Percentiles rank a stretch among this genome's conserved stretches.
Evolutionary conservation across 2,888 invertebrate genomes (phyloP).

Genomic region (Patella depressa): DNA sequence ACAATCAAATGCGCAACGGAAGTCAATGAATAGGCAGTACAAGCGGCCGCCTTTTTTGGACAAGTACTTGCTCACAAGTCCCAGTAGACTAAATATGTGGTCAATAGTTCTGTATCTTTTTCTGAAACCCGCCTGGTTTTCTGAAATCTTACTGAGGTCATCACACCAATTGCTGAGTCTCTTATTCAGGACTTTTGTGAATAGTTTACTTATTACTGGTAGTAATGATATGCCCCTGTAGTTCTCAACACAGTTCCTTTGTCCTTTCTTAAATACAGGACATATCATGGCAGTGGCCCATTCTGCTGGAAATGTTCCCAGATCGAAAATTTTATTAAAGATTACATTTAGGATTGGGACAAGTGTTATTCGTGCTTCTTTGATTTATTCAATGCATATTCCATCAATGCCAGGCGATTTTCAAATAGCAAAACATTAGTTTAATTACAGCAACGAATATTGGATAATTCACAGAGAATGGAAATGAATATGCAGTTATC

Average conservation of each 20-base stretch:
- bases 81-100: slow-evolving; percentile 6
- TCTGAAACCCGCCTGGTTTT: not conserved
- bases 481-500: no score
- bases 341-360: not conserved
- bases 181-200: no score
- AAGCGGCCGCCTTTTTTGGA: slow-evolving; percentile 6
- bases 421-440: no score
- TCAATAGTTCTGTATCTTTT: not conserved
- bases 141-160: not conserved
- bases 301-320: not conserved
- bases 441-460: no score
- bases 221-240: no score
- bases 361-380: not conserved
- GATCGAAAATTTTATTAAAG: slow-evolving; percentile 1
- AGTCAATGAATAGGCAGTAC: not conserved
- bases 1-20: not conserved
- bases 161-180: no score
- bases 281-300: no score
- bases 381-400: not conserved
- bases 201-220: no score
- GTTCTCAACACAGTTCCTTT: no score
- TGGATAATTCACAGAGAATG: no score
- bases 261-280: no score
- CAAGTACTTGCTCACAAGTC: not conserved
- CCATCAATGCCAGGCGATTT: not conserved